These are phyloP conservation scores for Chascanopsetta lugubris DNA, from an alignment of 2,113 vertebrate genomes.

Conservation along the genomic window DNA sequence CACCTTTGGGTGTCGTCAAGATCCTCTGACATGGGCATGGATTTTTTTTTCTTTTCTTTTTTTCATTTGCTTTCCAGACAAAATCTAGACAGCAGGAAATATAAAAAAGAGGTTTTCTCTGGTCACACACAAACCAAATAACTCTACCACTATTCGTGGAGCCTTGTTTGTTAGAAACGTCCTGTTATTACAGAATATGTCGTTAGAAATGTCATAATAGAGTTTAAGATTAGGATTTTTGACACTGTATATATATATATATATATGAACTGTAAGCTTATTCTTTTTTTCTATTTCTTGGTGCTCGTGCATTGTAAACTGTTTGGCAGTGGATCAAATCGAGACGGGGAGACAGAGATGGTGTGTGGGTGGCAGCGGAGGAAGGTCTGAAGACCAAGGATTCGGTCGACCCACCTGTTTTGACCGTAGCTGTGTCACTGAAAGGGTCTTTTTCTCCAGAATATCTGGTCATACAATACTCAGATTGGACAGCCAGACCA, in stretches of 20 bases:
- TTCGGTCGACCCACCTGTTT: constrained; percentile 47
- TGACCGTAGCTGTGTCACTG: constrained; percentile 13
- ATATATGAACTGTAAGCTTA: neutral
- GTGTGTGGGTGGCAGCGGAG: constrained; percentile 45
- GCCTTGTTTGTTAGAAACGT: constrained; percentile 1
- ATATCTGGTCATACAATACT: constrained; percentile 25
- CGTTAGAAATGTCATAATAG: constrained; percentile 13
- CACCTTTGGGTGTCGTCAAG: constrained; percentile 86
- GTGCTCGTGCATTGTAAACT: constrained; percentile 20
- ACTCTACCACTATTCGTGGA: constrained; percentile 3
- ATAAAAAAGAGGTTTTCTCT: neutral
- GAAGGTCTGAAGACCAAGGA: constrained; percentile 27
- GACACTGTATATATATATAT: constrained; percentile 13
- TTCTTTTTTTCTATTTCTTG: constrained; percentile 9
- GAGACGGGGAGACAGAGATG: constrained; percentile 7
- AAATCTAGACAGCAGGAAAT: constrained; percentile 11
- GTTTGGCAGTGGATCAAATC: constrained; percentile 23
- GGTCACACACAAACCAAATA: neutral
- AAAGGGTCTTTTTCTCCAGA: constrained; percentile 8
- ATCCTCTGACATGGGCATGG: constrained; percentile 70
- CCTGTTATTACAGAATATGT: neutral
- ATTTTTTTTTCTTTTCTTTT: constrained; percentile 23
- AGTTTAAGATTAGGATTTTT: constrained; percentile 10
- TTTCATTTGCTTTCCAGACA: constrained; percentile 49
- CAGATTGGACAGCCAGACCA: constrained; percentile 8